Percentiles rank a stretch among this genome's conserved stretches.
Evolutionary conservation across 1,140 invertebrate species (phyloP).

Genomic region (Muscidifurax raptorellus): DNA sequence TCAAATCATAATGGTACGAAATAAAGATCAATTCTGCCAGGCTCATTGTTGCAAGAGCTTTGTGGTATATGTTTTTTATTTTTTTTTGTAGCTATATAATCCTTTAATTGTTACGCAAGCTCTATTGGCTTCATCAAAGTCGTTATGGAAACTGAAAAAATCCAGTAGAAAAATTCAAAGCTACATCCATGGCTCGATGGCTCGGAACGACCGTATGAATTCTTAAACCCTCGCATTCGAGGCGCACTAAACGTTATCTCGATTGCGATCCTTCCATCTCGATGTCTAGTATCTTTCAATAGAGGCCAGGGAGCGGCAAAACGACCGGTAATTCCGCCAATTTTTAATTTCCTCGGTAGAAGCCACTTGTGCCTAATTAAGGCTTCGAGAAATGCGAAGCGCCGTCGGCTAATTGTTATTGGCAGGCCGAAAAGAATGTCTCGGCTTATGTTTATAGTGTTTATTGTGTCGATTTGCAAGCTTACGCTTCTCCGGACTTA

Average conservation of each 20-base stretch:
- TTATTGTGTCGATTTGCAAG: neutral
- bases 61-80: no score
- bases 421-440: neutral
- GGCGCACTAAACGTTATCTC: neutral
- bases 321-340: slow-evolving; percentile 1
- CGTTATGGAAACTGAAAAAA: neutral
- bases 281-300: slow-evolving; percentile 32
- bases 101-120: no score
- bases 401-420: slow-evolving; percentile 29
- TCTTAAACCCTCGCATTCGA: neutral
- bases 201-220: no score
- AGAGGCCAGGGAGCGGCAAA: neutral
- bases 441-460: neutral
- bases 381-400: neutral
- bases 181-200: no score
- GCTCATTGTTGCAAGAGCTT: neutral
- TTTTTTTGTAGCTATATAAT: no score
- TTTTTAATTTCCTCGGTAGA: slow-evolving; percentile 39
- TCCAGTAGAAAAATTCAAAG: no score
- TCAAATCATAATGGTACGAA: neutral
- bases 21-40: neutral
- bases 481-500: neutral
- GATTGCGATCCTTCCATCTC: neutral
- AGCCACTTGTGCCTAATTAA: slow-evolving; percentile 23
- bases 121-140: neutral